Evolutionary conservation across 2,113 vertebrate genomes (phyloP).

Genomic region (Anser brachyrhynchus): DNA sequence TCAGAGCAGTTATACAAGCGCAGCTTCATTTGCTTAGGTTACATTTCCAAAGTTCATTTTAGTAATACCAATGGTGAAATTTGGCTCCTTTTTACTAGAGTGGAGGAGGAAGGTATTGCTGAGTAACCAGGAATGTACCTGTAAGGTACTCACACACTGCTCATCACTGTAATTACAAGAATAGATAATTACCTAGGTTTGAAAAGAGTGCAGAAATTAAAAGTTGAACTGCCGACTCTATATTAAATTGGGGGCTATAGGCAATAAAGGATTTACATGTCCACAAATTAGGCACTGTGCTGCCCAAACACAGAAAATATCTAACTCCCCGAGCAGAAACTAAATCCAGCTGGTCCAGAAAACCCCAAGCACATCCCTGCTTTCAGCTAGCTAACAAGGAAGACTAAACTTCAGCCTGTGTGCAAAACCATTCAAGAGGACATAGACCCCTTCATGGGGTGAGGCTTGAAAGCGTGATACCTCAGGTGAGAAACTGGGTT

Average conservation of each 20-base stretch:
- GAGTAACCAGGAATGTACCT: not conserved
- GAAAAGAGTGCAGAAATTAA: not conserved
- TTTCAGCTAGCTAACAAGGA: not conserved
- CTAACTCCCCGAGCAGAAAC: not conserved
- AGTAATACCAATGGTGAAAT: not conserved
- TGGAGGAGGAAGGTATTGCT: not conserved
- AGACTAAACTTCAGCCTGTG: not conserved
- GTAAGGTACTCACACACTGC: not conserved
- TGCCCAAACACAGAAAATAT: not conserved
- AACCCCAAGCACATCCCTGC: not conserved
- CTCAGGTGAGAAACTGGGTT: not conserved
- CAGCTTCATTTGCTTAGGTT: constrained; percentile 1
- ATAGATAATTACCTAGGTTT: not conserved
- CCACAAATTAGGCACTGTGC: not conserved
- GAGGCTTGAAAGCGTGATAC: not conserved
- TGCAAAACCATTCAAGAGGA: not conserved
- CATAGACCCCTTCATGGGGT: not conserved
- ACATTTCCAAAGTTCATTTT: constrained; percentile 1
- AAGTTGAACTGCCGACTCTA: not conserved
- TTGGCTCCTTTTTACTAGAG: not conserved
- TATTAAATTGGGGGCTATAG: not conserved
- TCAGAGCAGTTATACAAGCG: not conserved
- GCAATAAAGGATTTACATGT: not conserved
- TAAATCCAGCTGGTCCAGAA: not conserved
- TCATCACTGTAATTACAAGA: not conserved